phyloP scores from a whole-genome alignment of 2,888 invertebrate species.

The Limnephilus auricula region DNA sequence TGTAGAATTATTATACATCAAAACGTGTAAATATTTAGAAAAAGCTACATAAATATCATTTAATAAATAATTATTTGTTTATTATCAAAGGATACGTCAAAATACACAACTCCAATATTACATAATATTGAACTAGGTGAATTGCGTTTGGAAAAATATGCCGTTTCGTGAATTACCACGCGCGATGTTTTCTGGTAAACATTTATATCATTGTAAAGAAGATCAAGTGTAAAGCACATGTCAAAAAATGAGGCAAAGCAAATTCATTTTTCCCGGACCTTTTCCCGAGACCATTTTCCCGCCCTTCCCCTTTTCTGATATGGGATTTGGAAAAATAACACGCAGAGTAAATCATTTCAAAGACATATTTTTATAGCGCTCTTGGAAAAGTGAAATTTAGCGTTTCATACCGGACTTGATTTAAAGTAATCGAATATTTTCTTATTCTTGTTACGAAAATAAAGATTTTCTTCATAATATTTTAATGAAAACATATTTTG shows the following conservation, averaged over 20 bases:
- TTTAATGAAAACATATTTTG: background rate
- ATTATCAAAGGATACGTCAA: constrained; percentile 6
- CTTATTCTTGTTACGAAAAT: background rate
- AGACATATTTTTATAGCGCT: constrained; percentile 38
- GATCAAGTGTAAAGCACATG: constrained; percentile 42
- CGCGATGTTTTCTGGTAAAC: constrained; percentile 42
- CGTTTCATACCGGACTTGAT: constrained; percentile 22
- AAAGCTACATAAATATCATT: background rate
- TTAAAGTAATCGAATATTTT: constrained; percentile 32
- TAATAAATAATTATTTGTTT: background rate
- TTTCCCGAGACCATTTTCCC: background rate
- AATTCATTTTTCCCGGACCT: constrained; percentile 41
- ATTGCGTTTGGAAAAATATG: background rate
- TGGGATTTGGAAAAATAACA: constrained; percentile 13
- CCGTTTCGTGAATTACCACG: background rate
- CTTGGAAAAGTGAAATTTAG: constrained; percentile 39
- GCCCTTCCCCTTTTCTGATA: constrained; percentile 25
- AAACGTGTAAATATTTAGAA: too few relatives aligned
- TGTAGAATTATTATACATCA: too few relatives aligned
- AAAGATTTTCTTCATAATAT: background rate
- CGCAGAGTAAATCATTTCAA: constrained; percentile 34
- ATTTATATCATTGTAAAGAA: constrained; percentile 48
- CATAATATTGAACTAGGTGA: constrained; percentile 12
- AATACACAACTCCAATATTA: constrained; percentile 6
- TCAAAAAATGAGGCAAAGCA: constrained; percentile 46